These are phyloP conservation scores for Blennius ocellaris DNA, from an alignment of 2,113 vertebrate species.

Conservation along the genomic window DNA sequence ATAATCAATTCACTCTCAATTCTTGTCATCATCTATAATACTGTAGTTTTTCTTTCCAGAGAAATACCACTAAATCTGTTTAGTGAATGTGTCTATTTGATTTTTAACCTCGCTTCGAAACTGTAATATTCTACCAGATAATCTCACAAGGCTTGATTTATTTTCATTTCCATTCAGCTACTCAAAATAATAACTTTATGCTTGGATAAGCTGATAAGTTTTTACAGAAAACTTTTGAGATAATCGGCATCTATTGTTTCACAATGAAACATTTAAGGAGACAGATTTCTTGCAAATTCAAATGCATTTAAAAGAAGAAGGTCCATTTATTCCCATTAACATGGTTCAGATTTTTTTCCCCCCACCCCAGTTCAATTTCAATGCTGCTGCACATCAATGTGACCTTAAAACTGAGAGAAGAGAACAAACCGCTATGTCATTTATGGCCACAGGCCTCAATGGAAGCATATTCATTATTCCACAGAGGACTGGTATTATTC, in stretches of 20 bases:
- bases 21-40: constrained; percentile 5
- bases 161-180: not conserved
- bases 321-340: constrained; percentile 11
- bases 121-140: not conserved
- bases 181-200: not conserved
- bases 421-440: constrained; percentile 53
- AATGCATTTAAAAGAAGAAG: not conserved
- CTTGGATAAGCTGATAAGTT: not conserved
- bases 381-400: constrained; percentile 33
- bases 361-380: constrained; percentile 17
- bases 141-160: not conserved
- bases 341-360: not conserved
- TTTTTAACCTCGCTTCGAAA: not conserved
- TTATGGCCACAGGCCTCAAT: constrained; percentile 44
- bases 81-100: not conserved
- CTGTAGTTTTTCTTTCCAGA: constrained; percentile 17
- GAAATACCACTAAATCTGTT: constrained; percentile 52
- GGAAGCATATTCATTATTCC: constrained; percentile 42
- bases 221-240: not conserved
- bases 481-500: constrained; percentile 35
- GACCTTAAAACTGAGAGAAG: constrained; percentile 52
- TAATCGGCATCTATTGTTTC: not conserved
- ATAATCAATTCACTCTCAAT: not conserved
- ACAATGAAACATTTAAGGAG: not conserved
- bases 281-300: not conserved